These are phyloP conservation scores for Daktulosphaira vitifoliae DNA, from an alignment of 1,140 invertebrate species.

Conservation along the genomic window DNA sequence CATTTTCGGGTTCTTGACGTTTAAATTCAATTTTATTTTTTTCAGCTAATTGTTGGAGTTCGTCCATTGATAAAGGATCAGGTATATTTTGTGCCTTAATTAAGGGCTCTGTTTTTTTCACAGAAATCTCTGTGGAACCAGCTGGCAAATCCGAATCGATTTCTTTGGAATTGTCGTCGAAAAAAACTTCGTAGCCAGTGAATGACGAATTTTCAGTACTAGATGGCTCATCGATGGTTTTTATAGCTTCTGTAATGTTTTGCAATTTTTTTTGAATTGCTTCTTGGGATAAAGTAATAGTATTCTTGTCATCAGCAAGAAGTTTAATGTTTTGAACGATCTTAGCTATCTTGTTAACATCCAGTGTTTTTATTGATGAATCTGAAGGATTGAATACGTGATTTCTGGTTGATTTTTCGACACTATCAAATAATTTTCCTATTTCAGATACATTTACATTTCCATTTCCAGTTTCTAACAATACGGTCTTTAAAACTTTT, in stretches of 20 bases:
- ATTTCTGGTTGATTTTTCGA: constrained; percentile 35
- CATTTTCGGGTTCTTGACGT: constrained; percentile 42
- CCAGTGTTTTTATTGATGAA: constrained; percentile 42
- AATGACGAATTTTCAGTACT: neutral
- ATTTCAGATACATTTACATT: constrained; percentile 46
- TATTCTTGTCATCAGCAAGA: constrained; percentile 43
- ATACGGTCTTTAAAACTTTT: neutral
- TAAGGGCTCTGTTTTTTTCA: neutral
- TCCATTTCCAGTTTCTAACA: constrained; percentile 37
- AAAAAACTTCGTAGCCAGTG: constrained; percentile 10
- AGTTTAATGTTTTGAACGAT: constrained; percentile 46
- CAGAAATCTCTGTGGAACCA: neutral
- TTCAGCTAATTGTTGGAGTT: constrained; percentile 43
- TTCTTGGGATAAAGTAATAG: constrained; percentile 39
- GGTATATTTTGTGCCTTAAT: constrained; percentile 38
- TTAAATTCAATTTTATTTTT: constrained; percentile 47
- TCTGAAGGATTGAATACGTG: constrained; percentile 46
- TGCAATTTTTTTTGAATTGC: constrained; percentile 43
- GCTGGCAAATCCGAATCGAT: neutral
- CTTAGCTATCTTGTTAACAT: constrained; percentile 45
- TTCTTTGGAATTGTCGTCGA: constrained; percentile 21
- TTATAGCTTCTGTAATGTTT: constrained; percentile 41
- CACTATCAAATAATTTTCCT: constrained; percentile 18
- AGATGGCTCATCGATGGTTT: constrained; percentile 34
- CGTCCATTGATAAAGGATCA: constrained; percentile 45